Evolutionary conservation across 1,140 invertebrate species (phyloP), one percentile per base, ranked within the genome.

Genomic region (Drosophila carrolli): DNA sequence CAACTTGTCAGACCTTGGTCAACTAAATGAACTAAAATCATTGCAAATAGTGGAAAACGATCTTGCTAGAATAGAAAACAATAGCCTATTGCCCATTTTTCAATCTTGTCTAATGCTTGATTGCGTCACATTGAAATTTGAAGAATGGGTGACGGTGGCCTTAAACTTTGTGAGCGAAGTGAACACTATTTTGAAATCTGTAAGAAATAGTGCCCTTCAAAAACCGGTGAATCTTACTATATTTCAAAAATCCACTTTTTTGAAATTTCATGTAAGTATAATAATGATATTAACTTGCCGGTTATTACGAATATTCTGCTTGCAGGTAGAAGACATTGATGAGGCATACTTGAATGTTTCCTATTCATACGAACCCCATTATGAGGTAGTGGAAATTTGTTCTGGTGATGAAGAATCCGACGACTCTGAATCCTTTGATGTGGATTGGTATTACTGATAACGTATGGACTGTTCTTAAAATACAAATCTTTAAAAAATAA

Each of bases 71-170:
- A n/a, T 41, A 14, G 9, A n/a, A 6, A 4, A 3, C 10, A 8
- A 41, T 8, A 7, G 40, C n/a, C 11, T 19, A 1, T 19, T 58
- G 14, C 11, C 14, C 7, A 19, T 48, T 48, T 10, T 58, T 13
- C 5, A n/a, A 4, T 9, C 11, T 13, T 19, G 55, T 44, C 27
- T 8, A 9, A 46, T 29, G 4, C 41, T 48, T 2, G 14, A 10
- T 16, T 16, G 41, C 14, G 41, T 16, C 9, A 4, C 27, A 2
- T 8, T 43, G 13, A 4, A 4, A 0, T 56, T 55, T 10, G 1
- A 8, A 2, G 8, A 6, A 9, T 1, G 0, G 0, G 0, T 0
- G 1, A 16, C 23, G 5, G 9, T 10, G 14, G 7, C 14, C 1
- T 0, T 7, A 10, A 27, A 27, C 13, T 27, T 43, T 43, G 10